Conservation (phyloP, 1,140 invertebrate genomes). For the Araneus ventricosus region DNA sequence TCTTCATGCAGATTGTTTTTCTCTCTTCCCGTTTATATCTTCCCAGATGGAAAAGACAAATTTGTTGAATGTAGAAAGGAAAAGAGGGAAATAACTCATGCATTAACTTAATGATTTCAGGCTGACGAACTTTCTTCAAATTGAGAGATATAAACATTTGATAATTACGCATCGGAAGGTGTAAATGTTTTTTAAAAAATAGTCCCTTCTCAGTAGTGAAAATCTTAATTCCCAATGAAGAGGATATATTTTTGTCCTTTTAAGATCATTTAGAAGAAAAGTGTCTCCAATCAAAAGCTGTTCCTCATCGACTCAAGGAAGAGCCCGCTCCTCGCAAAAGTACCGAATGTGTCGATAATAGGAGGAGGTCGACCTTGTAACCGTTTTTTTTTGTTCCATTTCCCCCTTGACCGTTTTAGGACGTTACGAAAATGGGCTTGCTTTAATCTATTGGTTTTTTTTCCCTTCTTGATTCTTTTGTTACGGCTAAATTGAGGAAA, state of each 20-base stretch:
- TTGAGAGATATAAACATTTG: too few species aligned
- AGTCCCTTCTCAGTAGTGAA: too few species aligned
- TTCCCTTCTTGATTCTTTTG: background rate
- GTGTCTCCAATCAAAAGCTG: background rate
- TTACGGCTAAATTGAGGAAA: background rate
- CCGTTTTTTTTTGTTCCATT: conserved; percentile 45
- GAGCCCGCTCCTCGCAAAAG: background rate
- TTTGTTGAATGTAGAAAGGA: too few species aligned
- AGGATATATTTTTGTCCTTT: background rate
- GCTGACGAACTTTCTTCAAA: too few species aligned
- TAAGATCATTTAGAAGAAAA: conserved; percentile 16
- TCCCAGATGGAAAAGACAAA: too few species aligned
- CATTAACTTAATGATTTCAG: too few species aligned
- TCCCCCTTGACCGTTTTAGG: background rate
- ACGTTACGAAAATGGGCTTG: background rate
- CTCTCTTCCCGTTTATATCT: too few species aligned
- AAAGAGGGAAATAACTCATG: too few species aligned
- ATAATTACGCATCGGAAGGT: too few species aligned
- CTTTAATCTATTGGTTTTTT: conserved; percentile 16
- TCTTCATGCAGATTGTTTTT: too few species aligned
- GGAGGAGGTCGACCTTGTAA: background rate
- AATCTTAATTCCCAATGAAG: background rate
- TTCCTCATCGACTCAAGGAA: background rate
- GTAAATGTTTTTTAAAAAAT: too few species aligned
- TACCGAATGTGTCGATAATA: conserved; percentile 35